Evolutionary conservation across 2,797 vertebrate species (phyloP), one percentile per base, ranked within the genome.

Genomic region (Lophotriccus pileatus): DNA sequence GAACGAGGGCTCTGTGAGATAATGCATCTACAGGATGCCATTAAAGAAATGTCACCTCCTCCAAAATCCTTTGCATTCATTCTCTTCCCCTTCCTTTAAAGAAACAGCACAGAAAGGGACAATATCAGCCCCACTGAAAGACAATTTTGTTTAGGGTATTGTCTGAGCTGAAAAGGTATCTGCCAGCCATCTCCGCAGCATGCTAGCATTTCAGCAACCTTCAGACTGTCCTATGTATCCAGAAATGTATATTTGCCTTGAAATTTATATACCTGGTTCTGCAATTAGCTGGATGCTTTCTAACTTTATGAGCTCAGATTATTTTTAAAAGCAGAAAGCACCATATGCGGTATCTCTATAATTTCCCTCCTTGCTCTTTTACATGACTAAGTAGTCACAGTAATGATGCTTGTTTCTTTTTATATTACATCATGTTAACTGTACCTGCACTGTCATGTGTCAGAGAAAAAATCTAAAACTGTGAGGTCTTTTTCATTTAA

Each of bases 41-140:
- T 73, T 79, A 89, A 87, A 90, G 77, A 95, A 87, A 87, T 30
- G 59, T 32, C 67, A 89, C 77, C 84, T 87, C 93, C 88, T 89
- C 84, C 85, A 73, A 90, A 94, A 92, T 67, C 63, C 59, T 82
- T 55, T 80, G 78, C 78, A 74, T 84, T 92, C 64, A 52, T 73
- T 79, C 44, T 41, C 23, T 34, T 66, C 66, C 66, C 41, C 13
- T 89, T 63, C 52, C 59, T 84, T 84, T 89, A 89, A 84, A 93
- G 72, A n/a, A 89, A 69, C n/a, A 84, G 59, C 36, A 89, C 19
- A 82, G 74, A 87, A 84, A 73, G 47, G 17, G 67, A 73, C 46
- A 75, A 28, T 41, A 78, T 19, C 46, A 86, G 59, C 36, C 39
- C 43, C 22, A 62, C 11, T 55, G 77, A 87, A 87, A 73, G n/a